Evolutionary conservation across 2,797 vertebrate genomes (phyloP).

Genomic region (Ctenopoma multispine): DNA sequence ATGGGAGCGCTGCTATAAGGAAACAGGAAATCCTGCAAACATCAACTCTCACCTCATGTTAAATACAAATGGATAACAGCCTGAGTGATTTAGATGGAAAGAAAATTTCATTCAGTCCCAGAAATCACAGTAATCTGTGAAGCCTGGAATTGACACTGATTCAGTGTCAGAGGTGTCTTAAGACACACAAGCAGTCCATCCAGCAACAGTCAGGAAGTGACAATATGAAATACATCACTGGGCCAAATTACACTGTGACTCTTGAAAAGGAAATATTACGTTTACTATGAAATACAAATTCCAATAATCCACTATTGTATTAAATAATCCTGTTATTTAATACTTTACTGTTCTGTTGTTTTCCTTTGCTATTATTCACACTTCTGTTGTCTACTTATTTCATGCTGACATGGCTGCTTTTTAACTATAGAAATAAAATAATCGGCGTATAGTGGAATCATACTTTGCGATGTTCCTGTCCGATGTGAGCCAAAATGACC

Average conservation of each 20-base stretch:
- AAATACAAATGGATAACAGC: background rate
- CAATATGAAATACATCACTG: background rate
- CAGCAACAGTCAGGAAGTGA: background rate
- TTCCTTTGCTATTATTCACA: too few relatives aligned
- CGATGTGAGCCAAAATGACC: background rate
- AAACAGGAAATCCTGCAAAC: conserved; percentile 5
- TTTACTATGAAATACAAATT: too few relatives aligned
- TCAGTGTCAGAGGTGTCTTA: conserved; percentile 1
- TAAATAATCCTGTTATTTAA: too few relatives aligned
- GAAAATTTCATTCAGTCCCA: conserved; percentile 31
- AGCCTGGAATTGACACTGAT: conserved; percentile 2
- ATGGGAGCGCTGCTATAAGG: background rate
- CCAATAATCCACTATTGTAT: too few relatives aligned
- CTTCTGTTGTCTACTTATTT: too few relatives aligned
- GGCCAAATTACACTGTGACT: too few relatives aligned
- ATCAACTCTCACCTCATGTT: background rate
- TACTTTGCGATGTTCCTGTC: background rate
- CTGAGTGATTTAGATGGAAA: background rate
- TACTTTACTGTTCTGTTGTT: too few relatives aligned
- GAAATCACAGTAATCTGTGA: conserved; percentile 16
- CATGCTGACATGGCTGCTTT: too few relatives aligned
- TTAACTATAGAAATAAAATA: background rate
- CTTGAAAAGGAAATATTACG: background rate
- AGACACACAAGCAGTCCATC: background rate
- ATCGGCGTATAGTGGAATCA: background rate